Conservation (phyloP, 2,113 vertebrate genomes). For the Stictonetta naevosa region DNA sequence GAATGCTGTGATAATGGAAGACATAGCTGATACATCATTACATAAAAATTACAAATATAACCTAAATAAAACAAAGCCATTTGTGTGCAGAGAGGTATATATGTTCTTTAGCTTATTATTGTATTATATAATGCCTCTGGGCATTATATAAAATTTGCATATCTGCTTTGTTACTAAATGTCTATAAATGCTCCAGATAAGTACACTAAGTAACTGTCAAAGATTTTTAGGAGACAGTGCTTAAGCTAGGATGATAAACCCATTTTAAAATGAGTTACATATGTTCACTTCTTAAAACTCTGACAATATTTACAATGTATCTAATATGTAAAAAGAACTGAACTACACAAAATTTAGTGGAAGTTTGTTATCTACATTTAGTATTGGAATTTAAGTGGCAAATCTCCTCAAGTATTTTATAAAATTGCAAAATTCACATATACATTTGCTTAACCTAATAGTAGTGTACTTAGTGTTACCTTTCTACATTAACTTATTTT, state of each 20-base stretch:
- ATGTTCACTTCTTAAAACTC: background rate
- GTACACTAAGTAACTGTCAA: background rate
- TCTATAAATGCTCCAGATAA: background rate
- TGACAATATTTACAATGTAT: background rate
- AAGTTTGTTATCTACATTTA: background rate
- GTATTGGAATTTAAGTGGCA: background rate
- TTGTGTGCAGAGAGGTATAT: background rate
- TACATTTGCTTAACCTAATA: background rate
- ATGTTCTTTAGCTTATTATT: background rate
- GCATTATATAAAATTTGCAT: background rate
- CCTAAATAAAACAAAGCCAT: background rate
- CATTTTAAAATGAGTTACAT: background rate
- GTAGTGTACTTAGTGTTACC: background rate
- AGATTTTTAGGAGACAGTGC: background rate
- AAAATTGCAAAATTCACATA: background rate
- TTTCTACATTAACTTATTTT: background rate
- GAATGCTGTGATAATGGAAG: background rate
- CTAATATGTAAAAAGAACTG: background rate
- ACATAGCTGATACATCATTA: background rate
- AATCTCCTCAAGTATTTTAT: background rate
- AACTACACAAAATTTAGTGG: background rate
- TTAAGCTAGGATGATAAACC: background rate
- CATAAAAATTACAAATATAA: background rate
- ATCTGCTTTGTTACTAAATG: background rate
- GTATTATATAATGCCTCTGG: background rate